Base-by-base conservation (phyloP, 2,888 invertebrate genomes). In the Andrena hattorfiana region DNA sequence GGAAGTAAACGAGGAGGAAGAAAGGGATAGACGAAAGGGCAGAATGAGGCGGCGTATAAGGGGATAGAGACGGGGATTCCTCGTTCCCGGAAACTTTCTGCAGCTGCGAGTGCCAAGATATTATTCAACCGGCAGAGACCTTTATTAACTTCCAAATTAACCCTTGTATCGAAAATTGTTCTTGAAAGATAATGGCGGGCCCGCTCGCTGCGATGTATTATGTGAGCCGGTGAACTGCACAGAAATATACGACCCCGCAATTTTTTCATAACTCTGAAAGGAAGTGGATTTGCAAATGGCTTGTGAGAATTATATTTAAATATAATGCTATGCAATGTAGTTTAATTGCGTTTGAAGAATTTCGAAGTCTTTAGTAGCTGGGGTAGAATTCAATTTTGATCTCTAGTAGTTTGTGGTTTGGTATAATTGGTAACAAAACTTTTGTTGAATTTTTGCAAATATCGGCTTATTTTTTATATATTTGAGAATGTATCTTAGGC, bases 121-220 rank as follows among this genome's bases (percentile, higher is more conserved):
- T 87, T 84, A 87, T 87, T 85, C 85, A 84, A 81, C 64, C 79
- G 56, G 56, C 16, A 54, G 51, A 63, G 66, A 81, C 75, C 81
- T 86, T 82, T 83, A 86, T 89, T 89, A 89, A 88, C 87, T 88
- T 78, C 62, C 76, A 77, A 78, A 78, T 85, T 86, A 84, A 85
- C 68, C 78, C 28, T 63, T 75, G 77, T 86, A 81, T 89, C 80
- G 82, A 81, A 85, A 88, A 87, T 82, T 77, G 85, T 82, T 75
- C 75, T 60, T 10, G 30, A 23, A 59, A 76, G 83, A 72, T 68
- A 78, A 76, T 63, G 67, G 51, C 42, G 48, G 8, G 30, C 49
- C 49, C 32, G 26, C 62, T 30, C 42, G 64, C 8, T 67, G 54
- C 28, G 63, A 64, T 54, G 42, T 23, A 71, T 80, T 77, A 62